Evolutionary conservation across 2,113 vertebrate species (phyloP).

Genomic region (Varanus salvator): DNA sequence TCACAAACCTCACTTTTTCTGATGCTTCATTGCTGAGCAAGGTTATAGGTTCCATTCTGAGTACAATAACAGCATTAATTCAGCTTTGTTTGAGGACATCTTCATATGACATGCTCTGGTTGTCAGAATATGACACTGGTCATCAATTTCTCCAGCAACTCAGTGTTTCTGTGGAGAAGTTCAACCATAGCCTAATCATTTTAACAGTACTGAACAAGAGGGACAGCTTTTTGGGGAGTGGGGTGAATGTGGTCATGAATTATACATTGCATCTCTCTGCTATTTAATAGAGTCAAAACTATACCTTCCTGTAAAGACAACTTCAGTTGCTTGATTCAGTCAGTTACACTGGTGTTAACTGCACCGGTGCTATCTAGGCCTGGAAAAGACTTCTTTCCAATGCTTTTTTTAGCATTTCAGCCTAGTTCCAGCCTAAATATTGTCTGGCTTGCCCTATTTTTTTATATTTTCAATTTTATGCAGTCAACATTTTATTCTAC

Average conservation of each 20-base stretch:
- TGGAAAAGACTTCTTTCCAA: neutral
- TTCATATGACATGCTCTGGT: neutral
- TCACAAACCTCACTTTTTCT: neutral
- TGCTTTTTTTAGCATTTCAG: neutral
- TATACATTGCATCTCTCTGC: neutral
- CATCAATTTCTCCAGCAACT: neutral
- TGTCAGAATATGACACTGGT: neutral
- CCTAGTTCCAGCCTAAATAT: neutral
- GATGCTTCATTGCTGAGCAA: no score
- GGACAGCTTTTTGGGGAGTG: neutral
- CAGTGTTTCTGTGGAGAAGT: neutral
- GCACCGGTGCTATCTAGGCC: neutral
- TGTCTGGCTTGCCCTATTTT: no score
- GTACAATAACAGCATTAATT: neutral
- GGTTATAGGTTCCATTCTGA: neutral
- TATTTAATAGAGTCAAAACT: neutral
- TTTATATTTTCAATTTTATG: neutral
- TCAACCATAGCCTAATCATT: neutral
- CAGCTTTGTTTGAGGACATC: neutral
- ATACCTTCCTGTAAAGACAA: neutral
- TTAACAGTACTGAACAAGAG: neutral
- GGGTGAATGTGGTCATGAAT: neutral
- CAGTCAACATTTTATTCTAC: constrained; percentile 4
- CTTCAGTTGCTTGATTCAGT: neutral
- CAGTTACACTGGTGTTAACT: neutral